Evolutionary conservation across 2,113 vertebrate genomes (phyloP).

Genomic region (Chaetodon auriga): DNA sequence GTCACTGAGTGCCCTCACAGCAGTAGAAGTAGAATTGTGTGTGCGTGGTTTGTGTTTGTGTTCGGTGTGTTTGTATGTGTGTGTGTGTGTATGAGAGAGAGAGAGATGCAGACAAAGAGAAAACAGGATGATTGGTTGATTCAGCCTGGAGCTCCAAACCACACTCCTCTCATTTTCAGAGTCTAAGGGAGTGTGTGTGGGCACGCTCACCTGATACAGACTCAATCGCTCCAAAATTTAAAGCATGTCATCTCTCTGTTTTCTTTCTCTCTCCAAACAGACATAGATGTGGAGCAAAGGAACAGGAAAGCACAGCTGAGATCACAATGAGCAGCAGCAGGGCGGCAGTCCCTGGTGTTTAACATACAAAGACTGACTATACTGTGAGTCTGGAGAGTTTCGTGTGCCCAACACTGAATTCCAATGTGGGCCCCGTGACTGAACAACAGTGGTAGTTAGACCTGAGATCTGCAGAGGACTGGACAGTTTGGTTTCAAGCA

Average conservation of each 20-base stretch:
- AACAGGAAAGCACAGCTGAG: constrained; percentile 48
- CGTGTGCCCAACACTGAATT: constrained; percentile 36
- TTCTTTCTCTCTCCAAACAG: constrained; percentile 13
- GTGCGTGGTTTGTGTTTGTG: neutral
- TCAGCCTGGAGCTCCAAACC: constrained; percentile 22
- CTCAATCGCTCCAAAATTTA: neutral
- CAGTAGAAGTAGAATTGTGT: no score
- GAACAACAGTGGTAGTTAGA: neutral
- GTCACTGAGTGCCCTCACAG: no score
- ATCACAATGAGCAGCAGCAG: constrained; percentile 41
- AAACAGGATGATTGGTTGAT: neutral
- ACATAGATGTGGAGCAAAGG: constrained; percentile 11
- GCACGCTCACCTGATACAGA: neutral
- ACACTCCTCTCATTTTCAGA: constrained; percentile 24
- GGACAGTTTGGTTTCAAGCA: neutral
- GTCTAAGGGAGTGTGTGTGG: neutral
- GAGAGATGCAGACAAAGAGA: neutral
- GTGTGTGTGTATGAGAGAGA: neutral
- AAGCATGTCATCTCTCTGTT: neutral
- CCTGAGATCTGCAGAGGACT: constrained; percentile 12
- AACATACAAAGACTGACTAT: constrained; percentile 34
- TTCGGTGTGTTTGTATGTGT: neutral
- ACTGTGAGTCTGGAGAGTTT: constrained; percentile 7
- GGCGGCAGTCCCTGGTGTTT: constrained; percentile 29
- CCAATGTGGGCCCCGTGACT: constrained; percentile 22